Evolutionary conservation across 2,888 invertebrate species (phyloP).

Genomic region (Serripes groenlandicus): DNA sequence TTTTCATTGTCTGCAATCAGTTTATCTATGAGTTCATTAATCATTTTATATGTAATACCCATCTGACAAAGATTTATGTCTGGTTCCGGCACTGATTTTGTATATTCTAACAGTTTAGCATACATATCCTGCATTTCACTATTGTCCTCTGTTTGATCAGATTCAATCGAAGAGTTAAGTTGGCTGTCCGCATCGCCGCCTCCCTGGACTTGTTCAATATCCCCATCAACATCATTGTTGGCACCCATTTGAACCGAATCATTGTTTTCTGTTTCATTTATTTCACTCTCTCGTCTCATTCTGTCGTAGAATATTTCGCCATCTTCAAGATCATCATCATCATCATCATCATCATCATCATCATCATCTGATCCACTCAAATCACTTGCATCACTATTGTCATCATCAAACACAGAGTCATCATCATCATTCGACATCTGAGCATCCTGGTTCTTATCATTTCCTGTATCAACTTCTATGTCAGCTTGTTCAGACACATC

Average conservation of each 20-base stretch:
- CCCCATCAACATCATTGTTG: conserved; percentile 6
- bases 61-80: conserved; percentile 16
- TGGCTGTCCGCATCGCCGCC: conserved; percentile 10
- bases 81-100: background rate
- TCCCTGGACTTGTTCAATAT: background rate
- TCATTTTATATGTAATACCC: conserved; percentile 35
- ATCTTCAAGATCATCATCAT: conserved; percentile 15
- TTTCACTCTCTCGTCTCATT: conserved; percentile 34
- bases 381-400: background rate
- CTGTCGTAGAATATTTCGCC: conserved; percentile 57
- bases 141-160: conserved; percentile 3
- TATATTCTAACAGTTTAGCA: conserved; percentile 10
- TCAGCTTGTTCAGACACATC: background rate
- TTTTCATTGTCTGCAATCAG: conserved; percentile 21
- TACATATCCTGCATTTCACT: conserved; percentile 26
- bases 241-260: background rate
- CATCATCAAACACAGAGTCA: conserved; percentile 18
- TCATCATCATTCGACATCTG: background rate
- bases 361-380: too few relatives aligned
- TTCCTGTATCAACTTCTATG: background rate
- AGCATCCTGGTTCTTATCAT: background rate
- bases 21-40: conserved; percentile 41
- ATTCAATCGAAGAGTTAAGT: conserved; percentile 1
- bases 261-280: background rate
- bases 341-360: conserved; percentile 17